phyloP scores from a whole-genome alignment of 2,888 invertebrate genomes.

The Scotopteryx bipunctaria region DNA sequence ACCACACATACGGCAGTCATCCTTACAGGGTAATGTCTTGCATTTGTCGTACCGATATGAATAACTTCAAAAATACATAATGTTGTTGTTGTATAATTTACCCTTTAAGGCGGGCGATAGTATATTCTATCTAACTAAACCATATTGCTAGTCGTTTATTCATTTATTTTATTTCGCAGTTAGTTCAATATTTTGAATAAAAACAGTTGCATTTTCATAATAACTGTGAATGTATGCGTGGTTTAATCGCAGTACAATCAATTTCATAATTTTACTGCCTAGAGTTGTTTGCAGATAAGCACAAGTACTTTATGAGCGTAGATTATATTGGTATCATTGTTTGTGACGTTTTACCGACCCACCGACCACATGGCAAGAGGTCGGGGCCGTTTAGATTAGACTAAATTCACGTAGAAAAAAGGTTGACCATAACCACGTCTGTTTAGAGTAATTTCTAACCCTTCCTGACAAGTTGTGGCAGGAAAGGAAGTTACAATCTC shows the following conservation, averaged over 20 bases:
- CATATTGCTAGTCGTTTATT: too few relatives aligned
- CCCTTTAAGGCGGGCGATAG: too few relatives aligned
- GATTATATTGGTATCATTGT: slow-evolving; percentile 8
- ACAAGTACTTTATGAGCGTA: slow-evolving; percentile 14
- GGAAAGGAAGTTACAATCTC: too few relatives aligned
- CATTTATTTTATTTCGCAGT: background rate
- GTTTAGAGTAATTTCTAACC: too few relatives aligned
- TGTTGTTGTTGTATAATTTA: too few relatives aligned
- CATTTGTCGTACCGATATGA: too few relatives aligned
- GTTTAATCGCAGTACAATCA: background rate
- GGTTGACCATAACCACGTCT: background rate
- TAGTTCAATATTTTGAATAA: background rate
- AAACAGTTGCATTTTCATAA: background rate
- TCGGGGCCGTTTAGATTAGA: slow-evolving; percentile 7
- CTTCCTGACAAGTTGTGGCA: too few relatives aligned
- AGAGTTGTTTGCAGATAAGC: slow-evolving; percentile 14
- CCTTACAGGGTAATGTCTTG: too few relatives aligned
- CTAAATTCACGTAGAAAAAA: background rate
- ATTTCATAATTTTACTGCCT: slow-evolving; percentile 4
- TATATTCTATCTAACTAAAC: too few relatives aligned
- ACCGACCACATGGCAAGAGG: background rate
- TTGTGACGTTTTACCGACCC: slow-evolving; percentile 1
- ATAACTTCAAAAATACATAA: too few relatives aligned
- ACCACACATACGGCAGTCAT: too few relatives aligned
- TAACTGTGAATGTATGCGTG: background rate